A percentile compares a stretch with the other conserved stretches of the same genome.
Evolutionary conservation across 2,797 vertebrate species (phyloP).

Genomic region (Trachops cirrhosus): DNA sequence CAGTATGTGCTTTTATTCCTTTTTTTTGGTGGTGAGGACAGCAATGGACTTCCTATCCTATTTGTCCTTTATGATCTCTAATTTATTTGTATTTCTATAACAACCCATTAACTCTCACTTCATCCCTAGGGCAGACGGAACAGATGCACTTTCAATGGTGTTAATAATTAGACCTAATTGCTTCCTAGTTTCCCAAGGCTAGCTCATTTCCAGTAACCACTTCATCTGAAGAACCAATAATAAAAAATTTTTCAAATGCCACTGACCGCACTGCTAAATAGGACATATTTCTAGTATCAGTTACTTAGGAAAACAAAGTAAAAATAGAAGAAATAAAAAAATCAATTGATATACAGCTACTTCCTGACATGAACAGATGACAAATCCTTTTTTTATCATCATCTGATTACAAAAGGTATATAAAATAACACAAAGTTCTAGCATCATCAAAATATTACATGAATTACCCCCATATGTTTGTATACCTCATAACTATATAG

Average conservation of each 20-base stretch:
- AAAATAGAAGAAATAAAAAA: background rate
- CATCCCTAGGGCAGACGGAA: background rate
- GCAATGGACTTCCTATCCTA: background rate
- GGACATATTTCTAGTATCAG: background rate
- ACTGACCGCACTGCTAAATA: background rate
- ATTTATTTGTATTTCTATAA: background rate
- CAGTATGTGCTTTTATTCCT: background rate
- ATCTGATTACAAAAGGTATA: background rate
- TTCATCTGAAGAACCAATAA: background rate
- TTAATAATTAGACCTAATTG: background rate
- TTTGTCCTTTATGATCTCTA: background rate
- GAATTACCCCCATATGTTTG: background rate
- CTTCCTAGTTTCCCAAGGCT: background rate
- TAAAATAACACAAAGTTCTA: background rate
- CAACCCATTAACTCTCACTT: slow-evolving; percentile 16
- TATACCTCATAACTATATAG: background rate
- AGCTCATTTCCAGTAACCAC: background rate
- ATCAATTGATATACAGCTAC: background rate
- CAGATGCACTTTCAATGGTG: background rate
- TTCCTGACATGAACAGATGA: background rate
- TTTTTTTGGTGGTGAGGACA: background rate
- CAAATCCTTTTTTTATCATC: background rate
- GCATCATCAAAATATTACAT: background rate
- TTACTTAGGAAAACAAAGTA: background rate
- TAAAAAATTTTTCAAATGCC: slow-evolving; percentile 29